A percentile compares a stretch with the other conserved stretches of the same genome.
Conservation (phyloP, 2,888 invertebrate genomes). For the Leucophenga maculata region DNA sequence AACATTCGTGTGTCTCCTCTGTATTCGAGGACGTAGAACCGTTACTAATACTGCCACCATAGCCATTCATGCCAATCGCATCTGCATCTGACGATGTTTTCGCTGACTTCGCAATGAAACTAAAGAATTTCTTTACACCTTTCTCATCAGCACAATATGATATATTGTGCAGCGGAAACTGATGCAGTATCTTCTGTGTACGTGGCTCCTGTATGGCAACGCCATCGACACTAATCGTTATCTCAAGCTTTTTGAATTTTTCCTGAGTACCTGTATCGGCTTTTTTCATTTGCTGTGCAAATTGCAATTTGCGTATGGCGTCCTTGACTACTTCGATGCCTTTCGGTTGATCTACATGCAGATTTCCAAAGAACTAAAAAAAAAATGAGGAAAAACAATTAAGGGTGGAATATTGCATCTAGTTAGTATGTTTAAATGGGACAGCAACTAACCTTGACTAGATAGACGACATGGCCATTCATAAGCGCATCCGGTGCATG, state of each 20-base stretch:
- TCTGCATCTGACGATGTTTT: constrained; percentile 51
- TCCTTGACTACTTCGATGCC: constrained; percentile 98
- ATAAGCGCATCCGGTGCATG: constrained; percentile 94
- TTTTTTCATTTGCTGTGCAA: constrained; percentile 92
- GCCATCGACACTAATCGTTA: constrained; percentile 97
- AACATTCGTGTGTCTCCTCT: constrained; percentile 91
- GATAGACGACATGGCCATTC: constrained; percentile 96
- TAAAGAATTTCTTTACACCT: constrained; percentile 95
- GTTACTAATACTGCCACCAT: constrained; percentile 36
- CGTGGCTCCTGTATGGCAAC: constrained; percentile 89
- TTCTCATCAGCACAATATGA: constrained; percentile 99
- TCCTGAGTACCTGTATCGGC: constrained; percentile 85
- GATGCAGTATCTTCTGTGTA: constrained; percentile 88
- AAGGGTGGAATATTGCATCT: neutral
- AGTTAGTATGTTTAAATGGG: neutral
- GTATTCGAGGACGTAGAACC: constrained; percentile 36
- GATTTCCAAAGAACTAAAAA: constrained; percentile 91
- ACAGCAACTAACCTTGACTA: constrained; percentile 86
- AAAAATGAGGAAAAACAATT: constrained; percentile 44
- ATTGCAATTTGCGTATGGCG: constrained; percentile 95
- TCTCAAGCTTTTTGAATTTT: constrained; percentile 92
- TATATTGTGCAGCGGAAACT: constrained; percentile 96
- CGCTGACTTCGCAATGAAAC: constrained; percentile 71
- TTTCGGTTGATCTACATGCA: constrained; percentile 95
- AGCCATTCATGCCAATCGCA: constrained; percentile 37